These are phyloP conservation scores for Lasiommata megera DNA, from an alignment of 2,888 invertebrate genomes.

Conservation along the genomic window DNA sequence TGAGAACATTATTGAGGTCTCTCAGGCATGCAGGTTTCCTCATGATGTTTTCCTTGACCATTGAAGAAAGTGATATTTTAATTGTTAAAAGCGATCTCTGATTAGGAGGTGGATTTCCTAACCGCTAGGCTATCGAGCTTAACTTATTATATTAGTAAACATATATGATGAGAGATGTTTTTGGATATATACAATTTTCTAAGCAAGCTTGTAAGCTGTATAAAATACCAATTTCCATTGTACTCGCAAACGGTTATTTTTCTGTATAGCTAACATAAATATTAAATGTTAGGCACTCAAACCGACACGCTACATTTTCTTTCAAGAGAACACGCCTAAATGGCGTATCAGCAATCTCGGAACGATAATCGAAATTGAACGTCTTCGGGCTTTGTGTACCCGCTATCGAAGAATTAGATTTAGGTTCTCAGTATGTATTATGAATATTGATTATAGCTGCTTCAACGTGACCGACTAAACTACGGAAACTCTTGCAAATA, in stretches of 20 bases:
- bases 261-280: background rate
- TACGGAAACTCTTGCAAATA: too few relatives aligned
- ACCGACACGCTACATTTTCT: constrained; percentile 10
- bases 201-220: background rate
- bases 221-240: background rate
- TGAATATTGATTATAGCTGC: background rate
- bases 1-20: too few relatives aligned
- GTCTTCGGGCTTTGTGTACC: constrained; percentile 4
- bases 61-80: too few relatives aligned
- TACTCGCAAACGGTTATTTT: background rate
- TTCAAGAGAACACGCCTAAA: constrained; percentile 14
- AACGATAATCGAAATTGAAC: constrained; percentile 20
- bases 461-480: too few relatives aligned
- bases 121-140: too few relatives aligned
- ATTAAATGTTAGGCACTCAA: constrained; percentile 8
- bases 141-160: too few relatives aligned
- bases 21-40: too few relatives aligned
- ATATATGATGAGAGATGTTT: too few relatives aligned
- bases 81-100: too few relatives aligned
- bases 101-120: too few relatives aligned
- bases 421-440: constrained; percentile 5
- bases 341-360: constrained; percentile 10
- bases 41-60: too few relatives aligned
- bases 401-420: constrained; percentile 4
- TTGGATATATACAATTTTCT: background rate